phyloP scores from a whole-genome alignment of 2,113 vertebrate species.

The Antechinus stuartii region DNA sequence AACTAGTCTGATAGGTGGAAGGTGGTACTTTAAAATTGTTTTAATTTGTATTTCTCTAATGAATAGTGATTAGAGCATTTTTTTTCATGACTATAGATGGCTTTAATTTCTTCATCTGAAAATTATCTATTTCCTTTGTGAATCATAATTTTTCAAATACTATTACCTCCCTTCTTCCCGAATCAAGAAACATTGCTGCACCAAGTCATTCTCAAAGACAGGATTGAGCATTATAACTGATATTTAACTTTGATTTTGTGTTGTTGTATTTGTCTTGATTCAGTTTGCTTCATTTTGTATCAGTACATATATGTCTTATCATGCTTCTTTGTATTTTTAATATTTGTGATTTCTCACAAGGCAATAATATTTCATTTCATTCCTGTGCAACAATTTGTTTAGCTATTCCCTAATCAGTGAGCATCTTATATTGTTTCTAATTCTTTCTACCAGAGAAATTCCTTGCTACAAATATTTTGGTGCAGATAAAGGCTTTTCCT shows the following conservation, averaged over 20 bases:
- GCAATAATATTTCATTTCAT: neutral
- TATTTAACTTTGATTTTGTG: neutral
- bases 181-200: neutral
- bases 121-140: neutral
- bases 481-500: neutral
- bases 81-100: too few species aligned
- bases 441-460: neutral
- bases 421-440: neutral
- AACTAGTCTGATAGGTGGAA: too few species aligned
- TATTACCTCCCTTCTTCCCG: neutral
- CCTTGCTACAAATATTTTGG: neutral
- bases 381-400: neutral
- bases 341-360: neutral
- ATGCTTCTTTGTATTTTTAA: neutral
- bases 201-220: neutral
- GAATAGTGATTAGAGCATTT: too few species aligned
- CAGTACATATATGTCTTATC: neutral
- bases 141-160: neutral
- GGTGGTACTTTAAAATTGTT: too few species aligned
- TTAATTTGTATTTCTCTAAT: too few species aligned
- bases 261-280: neutral
- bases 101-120: too few species aligned
- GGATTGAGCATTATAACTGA: neutral
- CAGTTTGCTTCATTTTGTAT: neutral
- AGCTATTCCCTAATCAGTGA: neutral